Evolutionary conservation across 1,140 invertebrate species (phyloP), one percentile per base, ranked within the genome.

Genomic region (Micrasema minimum): DNA sequence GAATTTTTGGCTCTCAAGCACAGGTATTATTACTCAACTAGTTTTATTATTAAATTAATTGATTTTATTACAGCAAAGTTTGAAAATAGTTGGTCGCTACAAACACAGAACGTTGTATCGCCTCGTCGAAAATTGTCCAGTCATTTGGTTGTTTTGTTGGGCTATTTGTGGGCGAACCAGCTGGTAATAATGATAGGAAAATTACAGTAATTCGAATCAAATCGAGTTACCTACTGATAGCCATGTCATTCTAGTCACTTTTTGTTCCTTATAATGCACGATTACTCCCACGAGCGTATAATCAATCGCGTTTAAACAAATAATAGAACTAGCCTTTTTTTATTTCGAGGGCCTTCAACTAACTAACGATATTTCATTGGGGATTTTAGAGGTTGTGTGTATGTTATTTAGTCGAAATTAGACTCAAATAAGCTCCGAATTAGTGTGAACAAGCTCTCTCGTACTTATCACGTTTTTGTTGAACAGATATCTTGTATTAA

Each of bases 141-240:
- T 69, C 66, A 69, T 69, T 37, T 26, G 18, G 51, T 45, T 69
- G 51, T 68, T 57, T 69, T 64, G 43, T 64, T 64, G 14, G 43
- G n/a, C 45, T 64, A 46, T 69, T 69, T 69, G 66, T 69, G 18
- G 20, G 16, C 65, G 65, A 67, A 20, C 35, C 65, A 22, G 51
- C 18, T 59, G 55, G 66, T 41, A 57, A 43, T 69, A 69, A 69
- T 69, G 51, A 69, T 35, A 38, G 38, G 22, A 37, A 43, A 61
- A 69, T 69, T 23, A 69, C 66, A 46, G 66, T 69, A 18, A 69
- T 69, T 69, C 20, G 2, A 10, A 18, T 6, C 37, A n/a, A 67
- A 55, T 67, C 38, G 65, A 55, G 53, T 67, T 55, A 55, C 22
- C 65, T 50, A 23, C 22, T 43, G 45, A 67, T 67, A 41, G 65